These are phyloP conservation scores for Anomalospiza imberbis DNA, from an alignment of 2,797 vertebrate species.

Conservation along the genomic window DNA sequence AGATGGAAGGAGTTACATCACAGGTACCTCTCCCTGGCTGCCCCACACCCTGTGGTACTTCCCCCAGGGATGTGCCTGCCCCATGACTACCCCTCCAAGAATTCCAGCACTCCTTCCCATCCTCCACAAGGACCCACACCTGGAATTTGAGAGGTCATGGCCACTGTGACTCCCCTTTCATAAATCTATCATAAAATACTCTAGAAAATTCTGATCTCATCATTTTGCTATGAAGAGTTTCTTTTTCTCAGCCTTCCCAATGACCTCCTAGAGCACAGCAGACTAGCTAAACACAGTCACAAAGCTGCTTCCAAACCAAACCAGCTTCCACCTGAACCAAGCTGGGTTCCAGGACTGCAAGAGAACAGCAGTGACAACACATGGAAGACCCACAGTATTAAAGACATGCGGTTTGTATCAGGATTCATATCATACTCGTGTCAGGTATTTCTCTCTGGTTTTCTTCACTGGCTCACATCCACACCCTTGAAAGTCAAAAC, in stretches of 20 bases:
- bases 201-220: background rate
- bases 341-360: background rate
- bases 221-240: background rate
- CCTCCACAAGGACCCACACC: background rate
- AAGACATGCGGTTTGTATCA: background rate
- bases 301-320: background rate
- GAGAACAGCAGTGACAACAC: rapidly evolving
- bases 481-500: background rate
- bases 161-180: background rate
- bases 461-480: background rate
- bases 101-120: background rate
- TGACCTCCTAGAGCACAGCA: background rate
- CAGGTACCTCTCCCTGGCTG: background rate
- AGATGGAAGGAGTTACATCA: background rate
- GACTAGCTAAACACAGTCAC: background rate
- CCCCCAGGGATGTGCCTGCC: background rate
- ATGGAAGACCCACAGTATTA: background rate
- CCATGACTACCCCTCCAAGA: background rate
- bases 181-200: background rate
- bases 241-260: background rate
- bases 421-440: background rate
- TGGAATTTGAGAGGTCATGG: background rate
- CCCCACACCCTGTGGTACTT: background rate
- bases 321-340: background rate
- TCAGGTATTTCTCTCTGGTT: background rate